Evolutionary conservation across 2,113 vertebrate species (phyloP), one percentile per base, ranked within the genome.

Genomic region (Charina bottae): DNA sequence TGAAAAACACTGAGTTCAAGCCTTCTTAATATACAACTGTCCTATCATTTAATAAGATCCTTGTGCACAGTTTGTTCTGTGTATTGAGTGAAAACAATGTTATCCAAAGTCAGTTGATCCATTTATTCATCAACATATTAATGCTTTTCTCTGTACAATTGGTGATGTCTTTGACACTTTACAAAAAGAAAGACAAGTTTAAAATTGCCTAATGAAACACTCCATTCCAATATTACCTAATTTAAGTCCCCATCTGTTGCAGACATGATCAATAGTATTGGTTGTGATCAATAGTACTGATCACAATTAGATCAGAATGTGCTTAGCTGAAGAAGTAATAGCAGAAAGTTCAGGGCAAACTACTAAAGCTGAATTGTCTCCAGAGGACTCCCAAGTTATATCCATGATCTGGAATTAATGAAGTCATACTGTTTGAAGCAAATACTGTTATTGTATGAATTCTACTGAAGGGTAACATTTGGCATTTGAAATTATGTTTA

Each of bases 21-120:
- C 26, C 37, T 92, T 24, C 17, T 96, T 95, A 93, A 88, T 24
- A 94, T 96, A 94, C 94, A 94, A 93, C 87, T 88, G 83, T 83
- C 54, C 3, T 49, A 83, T 72, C 72, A 5, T 89, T 92, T 93
- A 94, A 92, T 90, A 94, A 62, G 85, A 87, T 92, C 92, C 92
- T 86, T 89, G 90, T 60, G 62, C n/a, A 85, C 17, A 87, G 86
- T 62, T 95, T 94, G 93, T 91, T 72, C 89, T 87, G 24, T 92
- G 86, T 91, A 90, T n/a, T 87, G 56, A 94, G 68, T 89, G 92
- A 95, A 95, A 95, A 93, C 93, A 93, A 90, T 26, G 21, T 78
- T 89, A 83, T 89, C 93, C 90, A 93, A 91, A 94, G 87, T 92
- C 88, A 92, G 83, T 64, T 88, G 90, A 88, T 83, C 85, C 33